Evolutionary conservation across 2,888 invertebrate genomes (phyloP).

Genomic region (Hyposoter didymator): DNA sequence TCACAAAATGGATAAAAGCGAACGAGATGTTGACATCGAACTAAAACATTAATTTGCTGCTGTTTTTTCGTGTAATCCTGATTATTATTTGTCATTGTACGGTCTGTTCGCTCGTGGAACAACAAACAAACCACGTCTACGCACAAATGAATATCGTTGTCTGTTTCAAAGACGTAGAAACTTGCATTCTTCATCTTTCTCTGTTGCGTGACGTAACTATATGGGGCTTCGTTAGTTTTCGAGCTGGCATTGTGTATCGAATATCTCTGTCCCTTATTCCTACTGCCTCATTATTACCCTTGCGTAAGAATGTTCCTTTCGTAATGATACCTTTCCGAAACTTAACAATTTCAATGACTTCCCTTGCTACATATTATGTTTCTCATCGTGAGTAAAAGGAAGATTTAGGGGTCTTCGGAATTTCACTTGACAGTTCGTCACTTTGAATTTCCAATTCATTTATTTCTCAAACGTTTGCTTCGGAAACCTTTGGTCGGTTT

Average conservation of each 20-base stretch:
- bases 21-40: not conserved
- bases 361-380: conserved; percentile 5
- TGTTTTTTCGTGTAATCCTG: not conserved
- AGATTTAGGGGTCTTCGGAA: not conserved
- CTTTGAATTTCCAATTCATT: not conserved
- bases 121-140: not conserved
- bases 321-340: not conserved
- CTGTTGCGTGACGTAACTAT: conserved; percentile 4
- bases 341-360: conserved; percentile 3
- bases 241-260: conserved; percentile 20
- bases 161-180: conserved; percentile 6
- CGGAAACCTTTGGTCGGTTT: not conserved
- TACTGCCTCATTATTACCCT: not conserved
- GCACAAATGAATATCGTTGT: conserved; percentile 44
- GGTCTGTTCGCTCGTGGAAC: conserved; percentile 2
- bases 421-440: not conserved
- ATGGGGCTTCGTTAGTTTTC: conserved; percentile 36
- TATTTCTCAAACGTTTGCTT: not conserved
- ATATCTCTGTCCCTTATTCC: conserved; percentile 23
- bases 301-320: not conserved
- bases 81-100: not conserved
- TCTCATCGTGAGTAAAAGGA: not conserved
- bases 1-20: conserved; percentile 20
- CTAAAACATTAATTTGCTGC: not conserved
- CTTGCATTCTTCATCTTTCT: conserved; percentile 25